Conservation (phyloP, 2,113 vertebrate species). For the Colius striatus region DNA sequence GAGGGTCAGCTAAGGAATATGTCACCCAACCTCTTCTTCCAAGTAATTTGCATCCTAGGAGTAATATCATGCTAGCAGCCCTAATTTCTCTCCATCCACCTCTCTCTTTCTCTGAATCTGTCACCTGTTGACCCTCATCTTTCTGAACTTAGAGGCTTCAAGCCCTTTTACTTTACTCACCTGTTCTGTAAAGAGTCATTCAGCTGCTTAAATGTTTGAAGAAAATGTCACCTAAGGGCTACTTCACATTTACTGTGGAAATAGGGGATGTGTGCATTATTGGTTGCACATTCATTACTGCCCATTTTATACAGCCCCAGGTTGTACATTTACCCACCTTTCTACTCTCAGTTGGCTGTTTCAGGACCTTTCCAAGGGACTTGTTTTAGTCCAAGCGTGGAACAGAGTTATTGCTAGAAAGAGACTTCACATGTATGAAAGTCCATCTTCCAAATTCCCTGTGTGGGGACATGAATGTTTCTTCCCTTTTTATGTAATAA, state of each 20-base stretch:
- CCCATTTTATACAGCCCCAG: background rate
- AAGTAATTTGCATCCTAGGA: background rate
- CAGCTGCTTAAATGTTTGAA: conserved; percentile 62
- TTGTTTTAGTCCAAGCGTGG: background rate
- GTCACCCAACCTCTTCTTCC: background rate
- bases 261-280: background rate
- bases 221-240: background rate
- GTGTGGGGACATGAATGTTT: background rate
- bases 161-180: conserved; percentile 2
- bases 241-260: background rate
- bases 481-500: background rate
- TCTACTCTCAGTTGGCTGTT: background rate
- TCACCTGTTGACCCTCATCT: conserved; percentile 15
- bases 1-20: background rate
- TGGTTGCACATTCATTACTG: background rate
- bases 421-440: background rate
- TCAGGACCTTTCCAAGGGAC: background rate
- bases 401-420: background rate
- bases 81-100: background rate
- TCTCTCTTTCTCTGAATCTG: conserved; percentile 1
- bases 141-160: conserved; percentile 23
- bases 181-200: conserved; percentile 65
- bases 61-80: background rate
- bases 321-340: background rate
- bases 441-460: background rate